A percentile compares a stretch with the other conserved stretches of the same genome.
phyloP scores from a whole-genome alignment of 2,888 invertebrate genomes.

The Caenorhabditis auriculariae region DNA sequence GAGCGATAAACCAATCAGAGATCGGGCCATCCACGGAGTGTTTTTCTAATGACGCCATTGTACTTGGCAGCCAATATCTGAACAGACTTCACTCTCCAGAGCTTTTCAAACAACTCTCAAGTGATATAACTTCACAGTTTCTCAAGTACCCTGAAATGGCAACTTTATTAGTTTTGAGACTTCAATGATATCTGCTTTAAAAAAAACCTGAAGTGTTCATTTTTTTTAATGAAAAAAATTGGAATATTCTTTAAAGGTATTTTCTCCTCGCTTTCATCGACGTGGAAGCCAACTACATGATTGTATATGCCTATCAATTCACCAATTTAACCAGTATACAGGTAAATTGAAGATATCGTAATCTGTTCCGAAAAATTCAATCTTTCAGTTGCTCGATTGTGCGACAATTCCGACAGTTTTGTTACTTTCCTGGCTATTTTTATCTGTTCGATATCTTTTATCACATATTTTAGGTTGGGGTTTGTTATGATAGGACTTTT shows the following conservation, averaged over 20 bases:
- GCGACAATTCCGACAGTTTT: slow-evolving; percentile 82
- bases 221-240: no score
- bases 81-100: no score
- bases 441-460: slow-evolving; percentile 73
- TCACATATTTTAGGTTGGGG: slow-evolving; percentile 38
- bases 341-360: slow-evolving; percentile 65
- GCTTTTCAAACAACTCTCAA: slow-evolving; percentile 71
- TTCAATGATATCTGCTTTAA: no score
- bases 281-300: slow-evolving; percentile 82
- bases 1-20: no score
- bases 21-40: no score
- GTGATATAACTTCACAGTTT: slow-evolving; percentile 74
- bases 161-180: no score
- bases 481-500: background rate
- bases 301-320: slow-evolving; percentile 79
- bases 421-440: slow-evolving; percentile 77
- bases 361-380: background rate
- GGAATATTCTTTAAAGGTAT: slow-evolving; percentile 75
- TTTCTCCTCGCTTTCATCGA: slow-evolving; percentile 78
- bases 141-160: no score
- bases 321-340: slow-evolving; percentile 77
- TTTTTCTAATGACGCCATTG: no score
- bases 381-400: slow-evolving; percentile 80
- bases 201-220: slow-evolving; percentile 71
- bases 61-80: no score